These are phyloP conservation scores for Ictidomys tridecemlineatus DNA, from an alignment of 2,113 vertebrate species.

Conservation along the genomic window DNA sequence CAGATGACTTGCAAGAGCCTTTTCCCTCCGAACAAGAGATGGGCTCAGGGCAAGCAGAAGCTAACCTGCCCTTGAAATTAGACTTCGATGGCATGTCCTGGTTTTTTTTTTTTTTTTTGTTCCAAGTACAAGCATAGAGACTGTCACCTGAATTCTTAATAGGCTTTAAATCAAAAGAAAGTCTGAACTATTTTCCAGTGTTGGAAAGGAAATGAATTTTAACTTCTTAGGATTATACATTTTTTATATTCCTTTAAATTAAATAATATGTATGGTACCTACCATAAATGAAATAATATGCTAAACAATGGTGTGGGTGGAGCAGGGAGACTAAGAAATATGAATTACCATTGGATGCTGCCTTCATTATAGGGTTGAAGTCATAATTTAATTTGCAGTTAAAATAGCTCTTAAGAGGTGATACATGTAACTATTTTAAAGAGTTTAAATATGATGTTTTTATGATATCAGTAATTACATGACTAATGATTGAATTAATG, in stretches of 20 bases:
- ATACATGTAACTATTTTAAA: neutral
- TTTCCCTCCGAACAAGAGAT: conserved; percentile 59
- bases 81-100: neutral
- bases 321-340: neutral
- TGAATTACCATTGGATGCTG: neutral
- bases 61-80: conserved; percentile 66
- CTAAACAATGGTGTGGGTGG: neutral
- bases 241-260: conserved; percentile 34
- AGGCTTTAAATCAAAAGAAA: conserved; percentile 1
- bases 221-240: neutral
- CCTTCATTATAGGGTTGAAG: neutral
- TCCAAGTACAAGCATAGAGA: neutral
- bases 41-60: conserved; percentile 65
- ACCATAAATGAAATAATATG: neutral
- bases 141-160: neutral
- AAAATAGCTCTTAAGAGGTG: conserved; percentile 1
- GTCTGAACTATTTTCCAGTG: neutral
- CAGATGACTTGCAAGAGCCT: conserved; percentile 59
- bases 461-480: neutral
- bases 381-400: neutral
- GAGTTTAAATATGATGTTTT: neutral
- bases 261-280: neutral
- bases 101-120: neutral
- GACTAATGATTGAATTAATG: neutral
- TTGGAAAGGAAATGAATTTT: conserved; percentile 5